Percentiles rank a stretch among this genome's conserved stretches.
These are phyloP conservation scores for Odobenus rosmarus DNA, from an alignment of 2,113 vertebrate genomes.

Conservation along the genomic window DNA sequence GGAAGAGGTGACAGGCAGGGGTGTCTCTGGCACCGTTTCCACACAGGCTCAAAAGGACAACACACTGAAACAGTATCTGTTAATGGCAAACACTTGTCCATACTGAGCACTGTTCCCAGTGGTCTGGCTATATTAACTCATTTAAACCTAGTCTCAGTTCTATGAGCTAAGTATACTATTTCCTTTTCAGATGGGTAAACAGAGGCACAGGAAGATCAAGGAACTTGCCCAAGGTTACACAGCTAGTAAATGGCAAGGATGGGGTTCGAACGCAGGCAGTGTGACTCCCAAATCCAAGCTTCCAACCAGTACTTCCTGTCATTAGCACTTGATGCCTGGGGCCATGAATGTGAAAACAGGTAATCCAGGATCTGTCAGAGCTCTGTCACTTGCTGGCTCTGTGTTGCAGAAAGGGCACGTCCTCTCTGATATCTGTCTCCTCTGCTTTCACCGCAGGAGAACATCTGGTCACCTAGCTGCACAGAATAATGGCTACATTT, in stretches of 20 bases:
- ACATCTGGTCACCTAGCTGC: background rate
- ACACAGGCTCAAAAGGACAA: background rate
- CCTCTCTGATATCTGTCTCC: background rate
- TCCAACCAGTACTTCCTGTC: background rate
- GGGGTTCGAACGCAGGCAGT: background rate
- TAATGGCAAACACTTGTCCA: background rate
- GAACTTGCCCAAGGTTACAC: background rate
- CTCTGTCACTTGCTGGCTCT: background rate
- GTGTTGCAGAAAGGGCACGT: background rate
- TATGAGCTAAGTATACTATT: background rate
- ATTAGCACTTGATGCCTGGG: background rate
- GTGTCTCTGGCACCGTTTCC: background rate
- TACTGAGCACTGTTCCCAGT: background rate
- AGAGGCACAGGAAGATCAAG: background rate
- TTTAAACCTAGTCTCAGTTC: background rate
- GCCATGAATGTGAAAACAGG: background rate
- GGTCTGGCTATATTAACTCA: background rate
- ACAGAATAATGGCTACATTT: background rate
- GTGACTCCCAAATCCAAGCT: background rate
- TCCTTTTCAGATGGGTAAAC: background rate
- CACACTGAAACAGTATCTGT: background rate
- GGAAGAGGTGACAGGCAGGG: background rate
- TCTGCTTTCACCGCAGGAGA: background rate
- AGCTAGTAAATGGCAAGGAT: background rate
- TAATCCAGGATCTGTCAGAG: background rate